phyloP scores from a whole-genome alignment of 2,888 invertebrate species.

The Dynastes tityus region DNA sequence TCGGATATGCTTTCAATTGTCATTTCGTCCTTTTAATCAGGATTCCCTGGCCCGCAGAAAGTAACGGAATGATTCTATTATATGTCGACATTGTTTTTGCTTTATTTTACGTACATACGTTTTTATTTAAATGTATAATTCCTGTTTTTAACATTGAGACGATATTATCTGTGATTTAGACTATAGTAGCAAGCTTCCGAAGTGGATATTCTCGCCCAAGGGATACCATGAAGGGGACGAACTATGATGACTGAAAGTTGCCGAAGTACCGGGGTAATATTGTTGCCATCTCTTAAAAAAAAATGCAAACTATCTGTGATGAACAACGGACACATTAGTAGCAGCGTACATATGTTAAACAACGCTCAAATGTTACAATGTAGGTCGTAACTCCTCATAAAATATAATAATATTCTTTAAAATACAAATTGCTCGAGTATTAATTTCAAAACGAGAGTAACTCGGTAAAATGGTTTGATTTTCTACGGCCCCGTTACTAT shows the following conservation, averaged over 20 bases:
- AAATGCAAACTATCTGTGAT: slow-evolving; percentile 55
- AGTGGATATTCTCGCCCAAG: slow-evolving; percentile 12
- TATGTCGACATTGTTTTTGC: slow-evolving; percentile 20
- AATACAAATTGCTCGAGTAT: slow-evolving; percentile 35
- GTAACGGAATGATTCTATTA: slow-evolving; percentile 31
- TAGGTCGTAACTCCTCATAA: slow-evolving; percentile 59
- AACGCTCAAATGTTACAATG: slow-evolving; percentile 70
- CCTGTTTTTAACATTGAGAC: slow-evolving; percentile 37
- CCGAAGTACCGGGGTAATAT: slow-evolving; percentile 34
- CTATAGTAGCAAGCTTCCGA: slow-evolving; percentile 40
- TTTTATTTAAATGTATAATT: slow-evolving; percentile 25
- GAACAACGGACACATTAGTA: slow-evolving; percentile 63
- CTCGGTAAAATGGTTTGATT: slow-evolving; percentile 26
- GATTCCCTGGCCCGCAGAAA: slow-evolving; percentile 11
- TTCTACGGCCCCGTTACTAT: slow-evolving; percentile 8
- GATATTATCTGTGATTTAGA: slow-evolving; percentile 44
- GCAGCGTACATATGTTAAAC: slow-evolving; percentile 72
- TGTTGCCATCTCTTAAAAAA: slow-evolving; percentile 51
- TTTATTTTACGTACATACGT: slow-evolving; percentile 14
- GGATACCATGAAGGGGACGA: not conserved
- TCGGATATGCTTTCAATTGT: slow-evolving; percentile 35
- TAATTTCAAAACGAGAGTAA: slow-evolving; percentile 26
- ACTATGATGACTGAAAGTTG: slow-evolving; percentile 7
- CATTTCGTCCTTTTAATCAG: not conserved
- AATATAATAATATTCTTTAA: slow-evolving; percentile 37